A percentile compares a stretch with the other conserved stretches of the same genome.
phyloP scores from a whole-genome alignment of 2,113 vertebrate genomes.

The Corapipo altera region DNA sequence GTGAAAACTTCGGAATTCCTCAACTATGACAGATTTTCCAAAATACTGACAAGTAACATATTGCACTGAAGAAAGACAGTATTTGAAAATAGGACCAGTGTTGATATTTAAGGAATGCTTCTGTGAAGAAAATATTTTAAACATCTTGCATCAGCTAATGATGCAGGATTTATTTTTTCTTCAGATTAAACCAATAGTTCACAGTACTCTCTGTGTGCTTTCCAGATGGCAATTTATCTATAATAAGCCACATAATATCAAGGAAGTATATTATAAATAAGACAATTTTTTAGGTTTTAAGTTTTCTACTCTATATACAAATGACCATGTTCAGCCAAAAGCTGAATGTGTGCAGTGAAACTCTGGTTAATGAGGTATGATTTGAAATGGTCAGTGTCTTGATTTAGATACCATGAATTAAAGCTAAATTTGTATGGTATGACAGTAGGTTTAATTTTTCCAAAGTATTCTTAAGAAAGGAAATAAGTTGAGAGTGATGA shows the following conservation, averaged over 20 bases:
- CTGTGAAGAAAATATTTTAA: slow-evolving; percentile 36
- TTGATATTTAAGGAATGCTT: not conserved
- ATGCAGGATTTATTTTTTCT: slow-evolving; percentile 31
- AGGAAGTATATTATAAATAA: slow-evolving; percentile 64
- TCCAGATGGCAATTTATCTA: slow-evolving; percentile 76
- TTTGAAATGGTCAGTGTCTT: not conserved
- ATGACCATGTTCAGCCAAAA: not conserved
- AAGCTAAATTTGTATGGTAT: not conserved
- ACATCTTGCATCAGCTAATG: not conserved
- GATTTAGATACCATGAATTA: not conserved
- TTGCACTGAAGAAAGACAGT: not conserved
- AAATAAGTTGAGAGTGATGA: not conserved
- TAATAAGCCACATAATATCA: slow-evolving; percentile 72
- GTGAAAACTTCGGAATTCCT: not conserved
- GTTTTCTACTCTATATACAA: not conserved
- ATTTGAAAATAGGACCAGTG: not conserved
- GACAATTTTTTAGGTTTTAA: not conserved
- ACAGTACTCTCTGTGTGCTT: slow-evolving; percentile 73
- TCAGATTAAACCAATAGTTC: slow-evolving; percentile 80
- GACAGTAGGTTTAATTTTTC: not conserved
- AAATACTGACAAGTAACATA: slow-evolving; percentile 8
- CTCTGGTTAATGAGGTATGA: not conserved
- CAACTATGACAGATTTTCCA: not conserved
- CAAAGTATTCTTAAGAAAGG: not conserved
- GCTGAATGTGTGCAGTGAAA: not conserved